Evolutionary conservation across 2,888 invertebrate genomes (phyloP).

Genomic region (Crocallis elinguaria): DNA sequence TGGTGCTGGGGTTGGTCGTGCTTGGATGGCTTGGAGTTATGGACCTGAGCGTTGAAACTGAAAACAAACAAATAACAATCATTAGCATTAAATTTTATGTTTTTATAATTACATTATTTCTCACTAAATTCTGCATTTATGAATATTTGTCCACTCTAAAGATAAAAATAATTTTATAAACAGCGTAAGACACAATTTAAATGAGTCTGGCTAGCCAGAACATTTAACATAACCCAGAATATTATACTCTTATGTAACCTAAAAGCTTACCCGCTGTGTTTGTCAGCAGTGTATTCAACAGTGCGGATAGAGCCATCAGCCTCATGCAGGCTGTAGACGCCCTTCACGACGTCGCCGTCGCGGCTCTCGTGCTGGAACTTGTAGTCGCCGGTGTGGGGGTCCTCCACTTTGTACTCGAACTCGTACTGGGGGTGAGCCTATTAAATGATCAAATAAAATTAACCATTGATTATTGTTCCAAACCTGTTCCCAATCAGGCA

Average conservation of each 20-base stretch:
- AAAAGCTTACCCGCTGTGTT: slow-evolving; percentile 72
- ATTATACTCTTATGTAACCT: no score
- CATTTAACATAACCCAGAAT: no score
- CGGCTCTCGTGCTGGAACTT: slow-evolving; percentile 82
- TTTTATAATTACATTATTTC: no score
- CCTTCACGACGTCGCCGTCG: slow-evolving; percentile 82
- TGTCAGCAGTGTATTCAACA: slow-evolving; percentile 82
- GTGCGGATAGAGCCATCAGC: slow-evolving; percentile 83
- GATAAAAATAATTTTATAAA: no score
- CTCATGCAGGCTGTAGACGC: slow-evolving; percentile 85
- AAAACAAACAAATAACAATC: slow-evolving; percentile 28
- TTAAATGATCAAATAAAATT: no score
- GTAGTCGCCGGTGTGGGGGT: slow-evolving; percentile 83
- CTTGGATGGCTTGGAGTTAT: slow-evolving; percentile 63
- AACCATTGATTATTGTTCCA: not conserved
- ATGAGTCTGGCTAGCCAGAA: no score
- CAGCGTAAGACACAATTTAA: no score
- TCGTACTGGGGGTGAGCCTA: slow-evolving; percentile 81
- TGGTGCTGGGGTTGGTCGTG: slow-evolving; percentile 54
- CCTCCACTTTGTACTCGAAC: slow-evolving; percentile 80
- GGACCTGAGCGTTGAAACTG: slow-evolving; percentile 82
- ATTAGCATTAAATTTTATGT: no score
- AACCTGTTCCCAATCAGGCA: not conserved
- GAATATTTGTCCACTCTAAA: no score
- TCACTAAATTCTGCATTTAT: no score